Base-by-base conservation (phyloP, 2,888 invertebrate genomes). In the Pheosia gnoma region DNA sequence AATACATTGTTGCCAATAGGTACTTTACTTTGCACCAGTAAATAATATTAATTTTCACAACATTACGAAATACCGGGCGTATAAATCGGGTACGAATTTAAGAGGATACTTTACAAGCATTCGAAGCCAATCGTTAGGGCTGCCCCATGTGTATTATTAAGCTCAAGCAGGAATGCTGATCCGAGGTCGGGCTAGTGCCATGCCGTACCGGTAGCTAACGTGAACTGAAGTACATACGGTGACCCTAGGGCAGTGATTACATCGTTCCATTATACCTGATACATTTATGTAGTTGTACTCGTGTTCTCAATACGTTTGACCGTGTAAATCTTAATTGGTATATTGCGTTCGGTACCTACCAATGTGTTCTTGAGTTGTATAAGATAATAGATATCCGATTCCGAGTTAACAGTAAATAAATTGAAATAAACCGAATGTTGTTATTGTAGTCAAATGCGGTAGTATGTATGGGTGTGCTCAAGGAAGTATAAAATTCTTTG, bases 81-180 rank as follows among this genome's bases (percentile, higher is more conserved):
- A 80, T 72, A 69, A 59, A 64, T 77, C 71, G 70, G 74, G 82
- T 82, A 82, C 82, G 83, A 82, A 85, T 83, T 83, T 82, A 83
- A 80, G 75, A 85, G 68, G 65, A 70, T 66, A 77, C 85, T 83
- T 93, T 92, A 92, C 92, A 89, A 91, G 88, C 83, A 82, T 70
- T 68, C 82, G 83, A 84, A 81, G 80, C 71, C 80, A 88, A 88
- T 93, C 88, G 90, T 90, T 90, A 89, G 84, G 87, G 77, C 77
- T 79, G 77, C 80, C 85, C 86, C 86, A 88, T 88, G 88, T 89
- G 91, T 92, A 90, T 91, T 92, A 92, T 92, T 92, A 92, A 83
- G 87, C 89, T 89, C 80, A 88, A 91, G 89, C 91, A 89, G 93
- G 93, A 91, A 91, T 91, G 90, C 77, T 77, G 81, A 76, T 82